Percentiles rank a stretch among this genome's conserved stretches.
Conservation (phyloP, 2,113 vertebrate species). For the Mesitornis unicolor region DNA sequence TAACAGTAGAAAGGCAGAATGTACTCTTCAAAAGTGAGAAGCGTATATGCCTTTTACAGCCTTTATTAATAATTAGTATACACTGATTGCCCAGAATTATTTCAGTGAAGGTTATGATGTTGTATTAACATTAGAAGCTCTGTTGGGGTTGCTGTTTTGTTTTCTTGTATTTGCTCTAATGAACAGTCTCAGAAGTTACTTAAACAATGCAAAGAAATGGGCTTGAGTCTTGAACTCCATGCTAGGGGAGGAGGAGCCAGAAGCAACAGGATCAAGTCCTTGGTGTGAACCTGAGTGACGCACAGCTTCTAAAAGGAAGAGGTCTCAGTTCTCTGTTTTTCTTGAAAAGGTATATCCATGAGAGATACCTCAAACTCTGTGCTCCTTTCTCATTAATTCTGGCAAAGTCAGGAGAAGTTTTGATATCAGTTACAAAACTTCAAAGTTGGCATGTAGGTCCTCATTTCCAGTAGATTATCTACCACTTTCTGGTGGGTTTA, state of each 20-base stretch:
- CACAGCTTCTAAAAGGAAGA: slow-evolving; percentile 9
- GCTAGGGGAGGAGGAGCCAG: too few species aligned
- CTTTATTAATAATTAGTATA: not conserved
- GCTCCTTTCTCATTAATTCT: not conserved
- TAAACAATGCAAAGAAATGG: not conserved
- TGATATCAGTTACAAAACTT: not conserved
- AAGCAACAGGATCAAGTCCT: not conserved
- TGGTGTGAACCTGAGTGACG: not conserved
- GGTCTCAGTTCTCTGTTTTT: not conserved
- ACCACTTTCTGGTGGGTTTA: not conserved
- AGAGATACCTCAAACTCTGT: not conserved
- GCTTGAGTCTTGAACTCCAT: not conserved
- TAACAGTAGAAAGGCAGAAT: not conserved
- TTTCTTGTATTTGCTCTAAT: not conserved
- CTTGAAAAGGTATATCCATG: not conserved
- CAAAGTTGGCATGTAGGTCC: not conserved
- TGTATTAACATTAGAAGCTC: not conserved
- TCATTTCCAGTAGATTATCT: not conserved
- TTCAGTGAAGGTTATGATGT: not conserved
- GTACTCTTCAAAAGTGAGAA: not conserved
- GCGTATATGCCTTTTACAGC: not conserved
- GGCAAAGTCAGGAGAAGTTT: not conserved
- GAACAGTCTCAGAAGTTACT: not conserved
- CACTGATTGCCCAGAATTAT: not conserved
- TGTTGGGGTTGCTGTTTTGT: not conserved